Conservation (phyloP, 2,888 invertebrate genomes). For the Melolontha melolontha region DNA sequence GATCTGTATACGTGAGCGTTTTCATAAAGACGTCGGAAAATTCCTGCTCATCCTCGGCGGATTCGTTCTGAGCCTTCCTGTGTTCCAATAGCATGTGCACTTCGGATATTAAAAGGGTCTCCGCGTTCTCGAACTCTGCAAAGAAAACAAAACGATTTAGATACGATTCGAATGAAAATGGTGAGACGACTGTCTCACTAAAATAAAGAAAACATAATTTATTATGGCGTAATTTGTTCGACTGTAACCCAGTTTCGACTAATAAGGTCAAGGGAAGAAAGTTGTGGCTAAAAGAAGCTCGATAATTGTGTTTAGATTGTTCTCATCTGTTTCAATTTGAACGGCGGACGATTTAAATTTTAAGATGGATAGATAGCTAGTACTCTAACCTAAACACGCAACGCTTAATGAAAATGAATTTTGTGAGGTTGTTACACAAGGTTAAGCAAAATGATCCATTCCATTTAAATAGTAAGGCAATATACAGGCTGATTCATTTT, state of each 20-base stretch:
- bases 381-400: too few species aligned
- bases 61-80: constrained; percentile 97
- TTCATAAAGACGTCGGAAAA: constrained; percentile 99
- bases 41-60: constrained; percentile 98
- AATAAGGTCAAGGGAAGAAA: constrained; percentile 1
- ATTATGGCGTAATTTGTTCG: constrained; percentile 1
- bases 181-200: background rate
- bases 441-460: too few species aligned
- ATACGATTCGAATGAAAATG: constrained; percentile 1
- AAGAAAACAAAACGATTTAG: constrained; percentile 16
- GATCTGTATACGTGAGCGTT: constrained; percentile 94
- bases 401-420: too few species aligned
- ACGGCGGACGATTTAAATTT: constrained; percentile 17
- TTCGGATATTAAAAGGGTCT: constrained; percentile 95
- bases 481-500: too few species aligned
- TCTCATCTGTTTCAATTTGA: constrained; percentile 21
- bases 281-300: too few species aligned
- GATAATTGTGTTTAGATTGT: constrained; percentile 11
- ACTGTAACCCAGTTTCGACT: background rate
- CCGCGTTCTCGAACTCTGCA: constrained; percentile 97
- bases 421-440: too few species aligned
- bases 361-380: background rate
- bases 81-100: constrained; percentile 97
- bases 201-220: constrained; percentile 8
- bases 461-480: too few species aligned